phyloP scores from a whole-genome alignment of 2,797 vertebrate genomes.

The Anabas testudineus region DNA sequence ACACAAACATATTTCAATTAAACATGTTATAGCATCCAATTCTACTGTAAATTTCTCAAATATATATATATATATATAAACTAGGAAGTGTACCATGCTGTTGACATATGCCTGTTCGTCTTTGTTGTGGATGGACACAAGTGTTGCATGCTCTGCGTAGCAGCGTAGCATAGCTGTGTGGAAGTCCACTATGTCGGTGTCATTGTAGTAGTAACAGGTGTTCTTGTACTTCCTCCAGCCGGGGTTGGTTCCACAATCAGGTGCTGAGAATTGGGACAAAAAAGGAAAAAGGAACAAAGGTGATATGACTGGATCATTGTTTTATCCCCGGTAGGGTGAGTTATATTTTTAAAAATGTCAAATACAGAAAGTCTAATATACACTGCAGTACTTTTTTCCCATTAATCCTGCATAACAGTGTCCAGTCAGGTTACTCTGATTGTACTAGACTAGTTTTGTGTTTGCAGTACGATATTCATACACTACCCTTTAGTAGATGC shows the following conservation, averaged over 20 bases:
- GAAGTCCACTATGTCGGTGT: constrained; percentile 84
- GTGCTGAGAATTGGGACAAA: constrained; percentile 64
- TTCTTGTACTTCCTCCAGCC: constrained; percentile 84
- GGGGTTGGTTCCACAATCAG: constrained; percentile 81
- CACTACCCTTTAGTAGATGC: too few relatives aligned
- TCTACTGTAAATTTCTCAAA: neutral
- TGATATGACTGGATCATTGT: neutral
- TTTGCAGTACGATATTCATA: too few relatives aligned
- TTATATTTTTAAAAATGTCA: too few relatives aligned
- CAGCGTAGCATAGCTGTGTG: constrained; percentile 71
- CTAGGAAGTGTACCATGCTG: constrained; percentile 74
- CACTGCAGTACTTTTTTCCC: neutral
- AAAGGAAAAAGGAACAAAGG: neutral
- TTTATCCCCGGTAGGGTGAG: too few relatives aligned
- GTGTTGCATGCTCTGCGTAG: constrained; percentile 73
- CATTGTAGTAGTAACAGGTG: constrained; percentile 87
- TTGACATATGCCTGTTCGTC: constrained; percentile 82
- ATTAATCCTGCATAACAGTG: neutral
- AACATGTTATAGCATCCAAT: neutral
- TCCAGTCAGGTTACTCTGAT: neutral
- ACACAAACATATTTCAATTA: neutral
- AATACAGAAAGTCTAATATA: neutral
- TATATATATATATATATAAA: too few relatives aligned
- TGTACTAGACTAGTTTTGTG: too few relatives aligned
- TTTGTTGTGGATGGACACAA: constrained; percentile 78